These are phyloP conservation scores for Callionymus lyra DNA, from an alignment of 2,113 vertebrate species.

Conservation along the genomic window DNA sequence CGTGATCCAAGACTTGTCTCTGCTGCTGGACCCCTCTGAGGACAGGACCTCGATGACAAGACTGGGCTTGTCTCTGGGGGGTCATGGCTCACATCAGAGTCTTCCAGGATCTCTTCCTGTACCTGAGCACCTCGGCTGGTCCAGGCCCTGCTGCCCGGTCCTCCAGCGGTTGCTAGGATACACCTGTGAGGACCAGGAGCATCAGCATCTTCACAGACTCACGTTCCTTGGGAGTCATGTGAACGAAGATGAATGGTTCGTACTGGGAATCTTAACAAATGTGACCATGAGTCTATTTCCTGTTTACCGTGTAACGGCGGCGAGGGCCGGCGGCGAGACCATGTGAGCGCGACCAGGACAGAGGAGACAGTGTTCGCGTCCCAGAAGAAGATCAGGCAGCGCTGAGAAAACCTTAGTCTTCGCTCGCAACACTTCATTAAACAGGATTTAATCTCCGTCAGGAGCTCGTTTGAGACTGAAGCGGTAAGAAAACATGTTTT, in stretches of 20 bases:
- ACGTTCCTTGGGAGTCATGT: neutral
- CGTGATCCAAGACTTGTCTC: slow-evolving; percentile 48
- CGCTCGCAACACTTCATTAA: slow-evolving; percentile 25
- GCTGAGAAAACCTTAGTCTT: slow-evolving; percentile 42
- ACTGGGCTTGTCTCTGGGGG: slow-evolving; percentile 31
- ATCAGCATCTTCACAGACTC: no score
- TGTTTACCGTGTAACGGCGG: slow-evolving; percentile 59
- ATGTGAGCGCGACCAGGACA: slow-evolving; percentile 53
- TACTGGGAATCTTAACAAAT: slow-evolving; percentile 22
- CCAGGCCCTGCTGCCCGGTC: slow-evolving; percentile 35
- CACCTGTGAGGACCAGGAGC: slow-evolving; percentile 37
- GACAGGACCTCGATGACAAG: slow-evolving; percentile 19
- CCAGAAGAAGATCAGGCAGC: slow-evolving; percentile 25
- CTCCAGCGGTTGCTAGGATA: slow-evolving; percentile 44
- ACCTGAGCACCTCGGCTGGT: slow-evolving; percentile 53
- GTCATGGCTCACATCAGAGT: slow-evolving; percentile 32
- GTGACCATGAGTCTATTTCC: slow-evolving; percentile 32
- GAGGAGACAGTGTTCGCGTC: slow-evolving; percentile 37
- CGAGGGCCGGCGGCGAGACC: slow-evolving; percentile 42
- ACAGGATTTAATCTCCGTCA: no score
- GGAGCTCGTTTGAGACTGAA: no score
- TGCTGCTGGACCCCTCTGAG: slow-evolving; percentile 36
- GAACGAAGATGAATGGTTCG: neutral
- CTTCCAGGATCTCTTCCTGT: slow-evolving; percentile 56
- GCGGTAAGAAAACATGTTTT: neutral